Base-by-base conservation (phyloP, 2,797 vertebrate species). In the Salarias fasciatus region DNA sequence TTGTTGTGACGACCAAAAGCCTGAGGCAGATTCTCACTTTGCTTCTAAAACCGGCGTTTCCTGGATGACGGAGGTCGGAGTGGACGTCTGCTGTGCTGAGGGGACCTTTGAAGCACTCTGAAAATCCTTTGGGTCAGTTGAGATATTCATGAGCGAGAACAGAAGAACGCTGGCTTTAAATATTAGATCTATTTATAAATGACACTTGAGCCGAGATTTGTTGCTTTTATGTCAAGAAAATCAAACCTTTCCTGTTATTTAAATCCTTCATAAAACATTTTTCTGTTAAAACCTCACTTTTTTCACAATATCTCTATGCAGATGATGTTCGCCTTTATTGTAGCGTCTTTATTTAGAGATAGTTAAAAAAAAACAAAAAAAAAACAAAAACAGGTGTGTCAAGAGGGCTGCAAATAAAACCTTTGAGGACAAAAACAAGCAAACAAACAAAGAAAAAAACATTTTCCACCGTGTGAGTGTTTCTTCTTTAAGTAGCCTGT, bases 101-200 rank as follows among this genome's bases (percentile, higher is more conserved):
- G 54, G 12, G 53, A 54, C 10, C 56, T 52, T 31, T 55, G 40
- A 64, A 35, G 0, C 5, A 6, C 36, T 48, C 40, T 9, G 28
- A 12, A 18, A 46, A 52, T 41, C 15, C 14, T 63, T 30, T 8
- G 6, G 36, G 36, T 62, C 44, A 54, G 40, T 28, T 8, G 8
- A 36, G 48, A 44, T 33, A 33, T 40, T 50, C 62, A 44, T 57
- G 24, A 67, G 52, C n/a, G n/a, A 54, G 24, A 50, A 36, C 28
- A 24, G 37, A 4, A 45, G 10, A 59, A 48, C 3, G 29, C 7
- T n/a, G 29, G 46, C 47, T 58, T 53, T 40, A 44, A 36, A 11
- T 35, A 18, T 5, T 8, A 14, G 40, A 29, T 8, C 11, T 10
- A 41, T 30, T 24, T 24, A 24, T 24, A 3, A 24, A 24, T 24